Evolutionary conservation across 2,888 invertebrate genomes (phyloP), one percentile per base, ranked within the genome.

Genomic region (Seladonia tumulorum): DNA sequence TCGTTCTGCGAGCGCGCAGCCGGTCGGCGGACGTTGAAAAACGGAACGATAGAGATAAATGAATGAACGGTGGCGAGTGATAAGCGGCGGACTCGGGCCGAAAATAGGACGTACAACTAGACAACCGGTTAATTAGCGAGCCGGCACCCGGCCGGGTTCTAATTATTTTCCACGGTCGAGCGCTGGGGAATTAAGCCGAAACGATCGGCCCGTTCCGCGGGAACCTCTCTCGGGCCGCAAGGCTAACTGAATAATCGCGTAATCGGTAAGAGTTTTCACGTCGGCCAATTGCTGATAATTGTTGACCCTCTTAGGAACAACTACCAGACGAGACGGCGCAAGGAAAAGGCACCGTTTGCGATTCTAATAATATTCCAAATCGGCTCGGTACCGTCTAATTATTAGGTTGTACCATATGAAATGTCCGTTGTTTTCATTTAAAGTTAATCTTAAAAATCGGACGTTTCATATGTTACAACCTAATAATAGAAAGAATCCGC

Each of bases 91-190:
- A 22, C 39, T 53, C 35, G 68, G 22, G 12, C 45, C 29, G 68
- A 81, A 81, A 82, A 60, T 81, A 68, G 74, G 57, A 45, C 73
- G 45, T 75, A 74, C 49, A 81, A 81, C 35, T 25, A 45, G 60
- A 57, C 74, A 83, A 72, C 49, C 66, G 72, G n/a, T 66, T 78
- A 75, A 82, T 79, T 72, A 76, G 45, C 68, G 71, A 78, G 53
- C 63, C 25, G 63, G 10, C 57, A n/a, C 42, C 7, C 29, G 39
- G 49, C n/a, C 25, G 47, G 25, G 53, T 57, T 53, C 29, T 75
- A 82, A 82, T 78, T 78, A 66, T 78, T 84, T 75, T n/a, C n/a
- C 22, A 72, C 71, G 39, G 74, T 53, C 74, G 70, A 63, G 53
- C 45, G 63, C 12, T n/a, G 70, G 45, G n/a, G 70, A 85, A 78